phyloP scores from a whole-genome alignment of 2,797 vertebrate species.

The Yasuhikotakia modesta region DNA sequence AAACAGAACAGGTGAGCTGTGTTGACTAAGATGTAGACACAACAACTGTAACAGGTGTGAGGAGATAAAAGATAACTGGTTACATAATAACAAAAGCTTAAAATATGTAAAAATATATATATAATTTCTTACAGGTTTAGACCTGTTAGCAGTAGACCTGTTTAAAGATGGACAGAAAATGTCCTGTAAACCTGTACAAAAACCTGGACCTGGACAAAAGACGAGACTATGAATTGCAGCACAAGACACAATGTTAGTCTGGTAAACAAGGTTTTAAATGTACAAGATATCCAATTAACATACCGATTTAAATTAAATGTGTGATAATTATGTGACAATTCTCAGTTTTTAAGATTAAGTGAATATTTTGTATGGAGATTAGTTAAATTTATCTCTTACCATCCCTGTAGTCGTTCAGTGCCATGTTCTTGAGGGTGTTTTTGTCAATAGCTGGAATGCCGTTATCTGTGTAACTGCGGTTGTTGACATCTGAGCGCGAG shows the following conservation, averaged over 20 bases:
- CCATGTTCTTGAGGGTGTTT: conserved; percentile 77
- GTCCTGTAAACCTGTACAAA: neutral
- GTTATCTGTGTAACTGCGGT: conserved; percentile 75
- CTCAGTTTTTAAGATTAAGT: neutral
- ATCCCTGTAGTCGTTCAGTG: conserved; percentile 72
- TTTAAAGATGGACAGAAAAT: too few relatives aligned
- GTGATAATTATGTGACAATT: too few relatives aligned
- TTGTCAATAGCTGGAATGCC: conserved; percentile 72
- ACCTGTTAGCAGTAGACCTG: too few relatives aligned
- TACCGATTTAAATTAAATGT: neutral
- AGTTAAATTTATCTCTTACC: conserved; percentile 64
- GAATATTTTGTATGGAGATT: neutral
- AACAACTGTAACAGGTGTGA: conserved; percentile 45
- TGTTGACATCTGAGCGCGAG: conserved; percentile 87
- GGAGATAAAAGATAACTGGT: conserved; percentile 17
- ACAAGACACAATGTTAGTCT: too few relatives aligned
- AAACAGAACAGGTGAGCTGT: conserved; percentile 45
- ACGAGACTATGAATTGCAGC: too few relatives aligned
- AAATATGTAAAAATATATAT: neutral
- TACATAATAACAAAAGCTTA: neutral
- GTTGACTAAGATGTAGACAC: conserved; percentile 25
- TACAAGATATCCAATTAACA: too few relatives aligned
- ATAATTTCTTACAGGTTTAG: too few relatives aligned
- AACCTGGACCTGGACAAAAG: neutral
- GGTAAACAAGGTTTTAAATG: too few relatives aligned